A percentile compares a stretch with the other conserved stretches of the same genome.
Evolutionary conservation across 1,140 invertebrate species (phyloP).

Genomic region (Bombyx mandarina): DNA sequence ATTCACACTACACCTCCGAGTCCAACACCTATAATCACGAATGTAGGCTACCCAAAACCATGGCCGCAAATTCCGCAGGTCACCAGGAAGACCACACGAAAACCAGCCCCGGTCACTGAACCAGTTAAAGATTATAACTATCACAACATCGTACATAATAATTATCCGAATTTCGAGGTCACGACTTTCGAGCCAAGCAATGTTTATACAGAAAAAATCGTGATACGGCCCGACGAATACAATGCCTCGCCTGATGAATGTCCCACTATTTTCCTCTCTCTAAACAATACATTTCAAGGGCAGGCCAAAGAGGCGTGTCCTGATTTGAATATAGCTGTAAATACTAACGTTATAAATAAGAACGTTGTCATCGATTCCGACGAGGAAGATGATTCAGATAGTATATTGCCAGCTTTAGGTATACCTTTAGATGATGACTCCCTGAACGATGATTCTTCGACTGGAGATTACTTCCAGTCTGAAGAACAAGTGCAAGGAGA

Average conservation of each 20-base stretch:
- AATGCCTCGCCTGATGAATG: constrained; percentile 49
- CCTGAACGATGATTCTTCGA: constrained; percentile 24
- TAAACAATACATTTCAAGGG: constrained; percentile 64
- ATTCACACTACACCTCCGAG: constrained; percentile 37
- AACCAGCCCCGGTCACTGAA: constrained; percentile 32
- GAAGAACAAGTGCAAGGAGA: constrained; percentile 38
- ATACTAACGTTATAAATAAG: constrained; percentile 62
- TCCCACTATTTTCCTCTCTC: constrained; percentile 55
- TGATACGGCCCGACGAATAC: constrained; percentile 61
- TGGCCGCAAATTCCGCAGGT: constrained; percentile 33
- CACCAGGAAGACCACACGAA: constrained; percentile 30
- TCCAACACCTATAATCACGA: constrained; percentile 59
- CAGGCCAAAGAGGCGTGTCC: constrained; percentile 61
- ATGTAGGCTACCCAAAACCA: constrained; percentile 49
- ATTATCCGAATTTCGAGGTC: constrained; percentile 40
- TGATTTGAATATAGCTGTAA: constrained; percentile 63
- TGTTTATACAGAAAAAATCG: constrained; percentile 54
- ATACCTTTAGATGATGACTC: constrained; percentile 32
- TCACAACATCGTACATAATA: constrained; percentile 31
- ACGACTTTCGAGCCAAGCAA: constrained; percentile 46
- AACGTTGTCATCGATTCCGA: constrained; percentile 57
- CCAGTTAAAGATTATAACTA: constrained; percentile 36
- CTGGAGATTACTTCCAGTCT: constrained; percentile 38
- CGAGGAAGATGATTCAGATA: constrained; percentile 46
- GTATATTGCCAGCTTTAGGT: constrained; percentile 37